Conservation (phyloP, 2,797 vertebrate species). For the Coilia nasus region DNA sequence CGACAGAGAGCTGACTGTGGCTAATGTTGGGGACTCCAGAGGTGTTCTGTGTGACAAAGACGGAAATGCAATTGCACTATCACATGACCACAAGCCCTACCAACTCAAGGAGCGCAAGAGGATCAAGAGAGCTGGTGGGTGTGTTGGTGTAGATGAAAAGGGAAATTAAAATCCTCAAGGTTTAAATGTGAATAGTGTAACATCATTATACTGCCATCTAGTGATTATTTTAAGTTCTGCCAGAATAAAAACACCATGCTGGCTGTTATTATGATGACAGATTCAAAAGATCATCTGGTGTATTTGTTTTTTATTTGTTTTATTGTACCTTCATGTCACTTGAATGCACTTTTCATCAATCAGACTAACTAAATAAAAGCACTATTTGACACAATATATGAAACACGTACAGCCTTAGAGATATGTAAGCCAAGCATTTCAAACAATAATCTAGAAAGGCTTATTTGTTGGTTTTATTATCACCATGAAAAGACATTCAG, state of each 20-base stretch:
- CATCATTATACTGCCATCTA: background rate
- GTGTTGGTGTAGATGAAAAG: background rate
- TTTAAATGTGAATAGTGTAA: background rate
- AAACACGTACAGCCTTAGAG: too few species aligned
- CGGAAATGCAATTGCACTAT: constrained; percentile 92
- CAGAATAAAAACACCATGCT: background rate
- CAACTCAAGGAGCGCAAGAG: constrained; percentile 97
- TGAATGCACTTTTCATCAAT: background rate
- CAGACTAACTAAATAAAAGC: background rate
- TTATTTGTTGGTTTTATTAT: background rate
- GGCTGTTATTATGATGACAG: background rate
- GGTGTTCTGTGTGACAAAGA: constrained; percentile 97
- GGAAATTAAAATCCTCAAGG: background rate
- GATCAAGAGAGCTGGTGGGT: constrained; percentile 95
- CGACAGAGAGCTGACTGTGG: constrained; percentile 93
- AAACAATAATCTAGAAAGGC: background rate
- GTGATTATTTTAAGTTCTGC: background rate
- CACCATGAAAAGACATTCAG: background rate
- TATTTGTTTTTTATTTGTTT: background rate
- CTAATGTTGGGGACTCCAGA: constrained; percentile 94
- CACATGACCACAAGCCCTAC: constrained; percentile 98
- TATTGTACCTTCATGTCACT: background rate
- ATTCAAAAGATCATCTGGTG: background rate
- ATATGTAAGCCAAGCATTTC: background rate
- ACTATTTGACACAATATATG: background rate